These are phyloP conservation scores for Ochotona princeps DNA, from an alignment of 2,113 vertebrate species.

Conservation along the genomic window DNA sequence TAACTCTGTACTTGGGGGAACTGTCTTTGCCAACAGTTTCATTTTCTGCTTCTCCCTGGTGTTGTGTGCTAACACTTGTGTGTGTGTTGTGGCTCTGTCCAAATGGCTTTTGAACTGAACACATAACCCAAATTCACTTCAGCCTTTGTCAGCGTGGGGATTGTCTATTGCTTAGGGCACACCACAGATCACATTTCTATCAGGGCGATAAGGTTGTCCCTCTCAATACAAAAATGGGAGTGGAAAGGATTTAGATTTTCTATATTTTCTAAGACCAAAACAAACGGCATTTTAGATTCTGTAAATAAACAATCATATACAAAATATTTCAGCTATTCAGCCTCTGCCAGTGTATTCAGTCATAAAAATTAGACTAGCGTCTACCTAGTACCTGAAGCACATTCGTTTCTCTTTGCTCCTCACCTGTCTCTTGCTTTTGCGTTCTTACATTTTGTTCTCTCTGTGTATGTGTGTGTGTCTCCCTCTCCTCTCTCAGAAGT, in stretches of 20 bases:
- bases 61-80: constrained; percentile 12
- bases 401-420: constrained; percentile 27
- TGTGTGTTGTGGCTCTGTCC: neutral
- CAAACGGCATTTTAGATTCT: constrained; percentile 15
- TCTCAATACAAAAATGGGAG: neutral
- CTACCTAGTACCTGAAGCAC: neutral
- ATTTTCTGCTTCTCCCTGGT: constrained; percentile 49
- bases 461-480: neutral
- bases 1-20: neutral
- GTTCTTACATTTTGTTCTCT: constrained; percentile 25
- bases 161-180: constrained; percentile 33
- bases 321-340: constrained; percentile 12
- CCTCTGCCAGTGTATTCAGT: neutral
- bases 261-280: neutral
- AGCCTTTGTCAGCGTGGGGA: neutral
- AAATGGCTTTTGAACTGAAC: constrained; percentile 60
- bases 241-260: neutral
- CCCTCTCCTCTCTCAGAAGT: too few relatives aligned
- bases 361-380: constrained; percentile 40
- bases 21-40: constrained; percentile 49
- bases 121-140: constrained; percentile 47
- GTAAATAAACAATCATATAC: neutral
- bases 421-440: neutral
- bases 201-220: neutral
- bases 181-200: constrained; percentile 1